These are phyloP conservation scores for Epistrophella euchroma DNA, from an alignment of 2,888 invertebrate species.

Conservation along the genomic window DNA sequence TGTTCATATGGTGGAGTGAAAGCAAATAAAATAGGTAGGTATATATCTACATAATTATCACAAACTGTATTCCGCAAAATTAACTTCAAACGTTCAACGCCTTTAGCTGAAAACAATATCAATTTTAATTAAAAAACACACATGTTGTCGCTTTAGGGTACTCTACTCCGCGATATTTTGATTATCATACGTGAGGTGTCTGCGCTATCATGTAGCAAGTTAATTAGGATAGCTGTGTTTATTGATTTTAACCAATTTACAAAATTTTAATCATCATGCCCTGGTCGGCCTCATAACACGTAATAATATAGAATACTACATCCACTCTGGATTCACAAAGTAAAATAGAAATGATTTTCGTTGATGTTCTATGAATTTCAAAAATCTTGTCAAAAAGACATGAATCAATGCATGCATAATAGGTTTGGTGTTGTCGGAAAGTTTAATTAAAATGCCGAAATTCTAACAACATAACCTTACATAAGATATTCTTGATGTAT, in stretches of 20 bases:
- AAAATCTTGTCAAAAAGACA: conserved; percentile 2
- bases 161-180: neutral
- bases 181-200: neutral
- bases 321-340: neutral
- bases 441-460: conserved; percentile 46
- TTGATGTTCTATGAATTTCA: neutral
- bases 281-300: neutral
- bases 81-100: neutral
- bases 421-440: neutral
- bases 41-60: neutral
- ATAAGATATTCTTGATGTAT: neutral
- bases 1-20: neutral
- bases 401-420: conserved; percentile 13
- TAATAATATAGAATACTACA: neutral
- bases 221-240: conserved; percentile 10
- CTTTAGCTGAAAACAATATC: conserved; percentile 7
- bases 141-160: neutral
- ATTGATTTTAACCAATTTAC: conserved; percentile 19
- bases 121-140: conserved; percentile 8
- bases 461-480: neutral
- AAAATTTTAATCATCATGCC: neutral
- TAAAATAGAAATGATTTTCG: conserved; percentile 4
- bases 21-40: too few relatives aligned
- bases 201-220: neutral
- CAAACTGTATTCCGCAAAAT: neutral